Base-by-base conservation (phyloP, 2,113 vertebrate genomes). In the Sander vitreus region DNA sequence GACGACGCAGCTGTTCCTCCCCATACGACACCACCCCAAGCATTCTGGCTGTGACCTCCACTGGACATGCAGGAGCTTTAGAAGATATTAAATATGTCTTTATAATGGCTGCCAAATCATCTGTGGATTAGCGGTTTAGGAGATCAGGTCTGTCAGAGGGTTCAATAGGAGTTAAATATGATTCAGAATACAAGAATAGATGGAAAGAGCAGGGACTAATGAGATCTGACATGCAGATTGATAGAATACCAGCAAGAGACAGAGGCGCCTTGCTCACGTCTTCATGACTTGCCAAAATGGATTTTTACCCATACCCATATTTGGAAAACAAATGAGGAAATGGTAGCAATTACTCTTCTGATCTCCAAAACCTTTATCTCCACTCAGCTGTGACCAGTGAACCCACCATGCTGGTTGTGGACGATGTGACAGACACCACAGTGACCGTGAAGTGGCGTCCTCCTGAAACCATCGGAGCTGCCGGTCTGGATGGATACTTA, bases 371-470 rank as follows among this genome's bases (percentile, higher is more conserved):
- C 19, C 19, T 63, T 55, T 8, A 48, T 81, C 55, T 87, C 64
- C 18, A 45, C 82, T 72, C 83, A 99, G 98, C 98, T 89, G 98
- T 99, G 63, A 99, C 98, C 88, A 99, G 98, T 92, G 97, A 99
- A 64, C 98, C 98, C 18, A 99, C 98, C 0, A 92, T 98, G 76
- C 93, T 99, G 90, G 94, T 97, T 15, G 96, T 99, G 72, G 98
- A 99, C 57, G 96, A 95, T 0, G 96, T 99, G 54, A 99, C 98
- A 0, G 98, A 99, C 85, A 96, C 78, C 39, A 90, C 96, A 0
- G 97, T 99, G 78, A 99, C 98, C 0, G 95, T 99, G 92, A 99
- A 97, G 86, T 99, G 98, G 98, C 95, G 98, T 58, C 98, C 98
- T 5, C 98, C 98, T 30, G 98, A 99, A 84, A 97, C 97, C 73